A percentile compares a stretch with the other conserved stretches of the same genome.
Evolutionary conservation across 2,888 invertebrate species (phyloP).

Genomic region (Chrysina gloriosa): DNA sequence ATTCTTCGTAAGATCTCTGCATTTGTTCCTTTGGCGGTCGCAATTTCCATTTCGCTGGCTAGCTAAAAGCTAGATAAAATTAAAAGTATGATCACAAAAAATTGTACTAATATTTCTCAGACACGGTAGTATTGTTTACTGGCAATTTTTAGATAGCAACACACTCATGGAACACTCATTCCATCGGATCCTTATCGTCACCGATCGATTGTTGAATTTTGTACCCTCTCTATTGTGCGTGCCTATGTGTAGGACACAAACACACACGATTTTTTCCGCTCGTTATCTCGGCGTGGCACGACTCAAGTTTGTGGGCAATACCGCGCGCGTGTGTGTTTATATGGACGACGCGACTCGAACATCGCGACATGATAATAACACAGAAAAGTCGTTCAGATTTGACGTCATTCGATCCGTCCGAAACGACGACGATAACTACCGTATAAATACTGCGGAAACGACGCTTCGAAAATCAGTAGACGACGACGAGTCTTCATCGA

Average conservation of each 20-base stretch:
- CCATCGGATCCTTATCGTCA: too few relatives aligned
- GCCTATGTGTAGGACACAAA: too few relatives aligned
- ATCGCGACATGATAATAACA: conserved; percentile 2
- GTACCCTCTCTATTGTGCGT: conserved; percentile 1
- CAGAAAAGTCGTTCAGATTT: background rate
- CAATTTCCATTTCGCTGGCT: too few relatives aligned
- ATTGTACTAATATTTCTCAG: too few relatives aligned
- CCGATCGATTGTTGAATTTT: conserved; percentile 8
- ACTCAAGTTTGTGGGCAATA: background rate
- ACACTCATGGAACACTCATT: background rate
- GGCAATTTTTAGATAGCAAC: background rate
- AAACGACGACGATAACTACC: background rate
- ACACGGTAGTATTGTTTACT: background rate
- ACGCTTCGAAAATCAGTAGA: background rate
- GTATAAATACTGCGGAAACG: background rate
- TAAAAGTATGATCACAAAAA: too few relatives aligned
- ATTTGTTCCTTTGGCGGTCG: too few relatives aligned
- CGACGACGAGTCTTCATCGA: background rate
- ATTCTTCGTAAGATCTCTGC: too few relatives aligned
- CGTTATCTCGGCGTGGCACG: conserved; percentile 9
- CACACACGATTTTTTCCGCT: background rate
- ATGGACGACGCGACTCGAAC: background rate
- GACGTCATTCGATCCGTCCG: background rate
- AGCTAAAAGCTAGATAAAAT: too few relatives aligned
- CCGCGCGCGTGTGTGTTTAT: too few relatives aligned